Conservation (phyloP, 1,140 invertebrate species). For the Adoxophyes honmai region DNA sequence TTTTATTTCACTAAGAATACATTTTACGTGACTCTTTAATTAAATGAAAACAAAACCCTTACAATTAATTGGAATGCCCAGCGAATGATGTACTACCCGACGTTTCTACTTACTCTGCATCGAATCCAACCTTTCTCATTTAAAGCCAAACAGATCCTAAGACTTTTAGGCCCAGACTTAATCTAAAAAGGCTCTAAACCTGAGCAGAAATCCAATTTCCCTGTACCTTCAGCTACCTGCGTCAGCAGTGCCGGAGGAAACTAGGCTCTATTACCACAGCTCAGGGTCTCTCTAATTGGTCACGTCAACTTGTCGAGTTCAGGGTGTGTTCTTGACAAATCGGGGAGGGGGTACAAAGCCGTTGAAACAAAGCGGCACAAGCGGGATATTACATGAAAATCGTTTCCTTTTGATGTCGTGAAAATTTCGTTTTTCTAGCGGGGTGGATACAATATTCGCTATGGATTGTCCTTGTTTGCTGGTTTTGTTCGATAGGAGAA, state of each 20-base stretch:
- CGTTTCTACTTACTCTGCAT: too few species aligned
- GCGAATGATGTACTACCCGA: too few species aligned
- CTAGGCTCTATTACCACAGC: neutral
- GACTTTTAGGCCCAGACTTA: neutral
- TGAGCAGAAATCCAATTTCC: conserved; percentile 2
- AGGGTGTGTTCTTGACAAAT: conserved; percentile 6
- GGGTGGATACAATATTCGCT: neutral
- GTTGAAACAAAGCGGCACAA: neutral
- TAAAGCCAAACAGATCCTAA: neutral
- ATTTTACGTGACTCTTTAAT: too few species aligned
- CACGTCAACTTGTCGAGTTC: neutral
- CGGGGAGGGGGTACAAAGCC: neutral
- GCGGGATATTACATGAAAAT: conserved; percentile 13
- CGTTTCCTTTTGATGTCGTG: conserved; percentile 9
- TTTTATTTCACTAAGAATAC: too few species aligned
- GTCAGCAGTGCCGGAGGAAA: neutral
- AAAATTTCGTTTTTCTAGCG: conserved; percentile 13
- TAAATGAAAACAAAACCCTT: too few species aligned
- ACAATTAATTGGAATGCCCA: too few species aligned
- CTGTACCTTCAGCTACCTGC: neutral
- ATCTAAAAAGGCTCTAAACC: conserved; percentile 4
- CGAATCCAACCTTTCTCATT: neutral
- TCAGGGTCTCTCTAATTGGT: neutral
- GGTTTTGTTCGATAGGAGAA: neutral
- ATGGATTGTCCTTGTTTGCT: conserved; percentile 3